Percentiles rank a stretch among this genome's conserved stretches.
phyloP scores from a whole-genome alignment of 2,797 vertebrate species.

The Pipistrellus pygmaeus region DNA sequence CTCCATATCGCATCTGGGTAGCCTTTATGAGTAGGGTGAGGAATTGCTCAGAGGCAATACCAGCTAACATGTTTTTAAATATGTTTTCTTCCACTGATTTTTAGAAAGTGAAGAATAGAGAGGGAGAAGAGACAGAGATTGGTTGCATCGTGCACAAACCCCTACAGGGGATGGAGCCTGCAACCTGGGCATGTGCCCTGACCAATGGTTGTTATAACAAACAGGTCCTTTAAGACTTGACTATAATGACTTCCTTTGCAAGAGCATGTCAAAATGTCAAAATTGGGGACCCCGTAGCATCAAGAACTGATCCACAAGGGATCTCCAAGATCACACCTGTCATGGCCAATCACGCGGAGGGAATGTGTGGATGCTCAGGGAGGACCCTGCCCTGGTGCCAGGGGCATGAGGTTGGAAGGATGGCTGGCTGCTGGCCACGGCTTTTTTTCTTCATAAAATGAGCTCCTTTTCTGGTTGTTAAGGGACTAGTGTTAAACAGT shows the following conservation, averaged over 20 bases:
- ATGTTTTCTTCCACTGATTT: no score
- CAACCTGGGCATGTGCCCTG: no score
- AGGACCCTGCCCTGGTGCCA: neutral
- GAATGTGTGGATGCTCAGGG: neutral
- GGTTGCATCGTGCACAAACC: neutral
- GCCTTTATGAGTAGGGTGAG: neutral
- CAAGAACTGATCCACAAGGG: neutral
- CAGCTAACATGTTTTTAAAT: neutral
- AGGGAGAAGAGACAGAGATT: neutral
- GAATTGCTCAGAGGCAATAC: neutral
- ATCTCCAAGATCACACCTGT: neutral
- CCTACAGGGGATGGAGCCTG: neutral
- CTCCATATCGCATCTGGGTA: neutral
- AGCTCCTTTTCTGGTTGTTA: neutral
- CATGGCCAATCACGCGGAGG: neutral
- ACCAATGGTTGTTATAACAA: no score
- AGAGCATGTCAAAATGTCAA: neutral
- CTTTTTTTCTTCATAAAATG: neutral
- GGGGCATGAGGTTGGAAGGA: neutral
- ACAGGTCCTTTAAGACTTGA: neutral
- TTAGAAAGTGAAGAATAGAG: neutral
- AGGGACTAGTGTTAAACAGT: neutral
- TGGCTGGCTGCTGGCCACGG: neutral
- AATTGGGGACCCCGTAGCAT: neutral
- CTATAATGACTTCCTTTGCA: neutral